Evolutionary conservation across 2,797 vertebrate genomes (phyloP).

Genomic region (Gobionotothen gibberifrons): DNA sequence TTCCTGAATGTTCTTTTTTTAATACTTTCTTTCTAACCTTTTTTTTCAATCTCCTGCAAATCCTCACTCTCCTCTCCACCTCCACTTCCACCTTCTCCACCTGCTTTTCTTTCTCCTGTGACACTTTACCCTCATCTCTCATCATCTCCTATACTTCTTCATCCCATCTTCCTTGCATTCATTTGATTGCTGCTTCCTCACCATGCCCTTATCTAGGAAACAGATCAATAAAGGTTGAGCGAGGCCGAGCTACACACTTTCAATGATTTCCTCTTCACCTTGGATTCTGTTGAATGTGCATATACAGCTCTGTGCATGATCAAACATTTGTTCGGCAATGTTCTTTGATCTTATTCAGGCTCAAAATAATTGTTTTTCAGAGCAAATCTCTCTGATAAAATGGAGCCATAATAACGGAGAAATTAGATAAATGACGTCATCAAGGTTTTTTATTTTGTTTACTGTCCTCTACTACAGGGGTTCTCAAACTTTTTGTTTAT

Average conservation of each 20-base stretch:
- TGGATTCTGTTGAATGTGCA: conserved; percentile 48
- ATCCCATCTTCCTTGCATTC: conserved; percentile 40
- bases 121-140: conserved; percentile 50
- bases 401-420: not conserved
- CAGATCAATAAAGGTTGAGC: conserved; percentile 75
- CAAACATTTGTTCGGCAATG: conserved; percentile 10
- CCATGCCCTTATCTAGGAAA: conserved; percentile 61
- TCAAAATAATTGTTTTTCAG: not conserved
- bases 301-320: conserved; percentile 19
- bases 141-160: conserved; percentile 42
- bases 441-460: not conserved
- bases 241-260: conserved; percentile 57
- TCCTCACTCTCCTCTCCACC: not conserved
- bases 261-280: conserved; percentile 59
- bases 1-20: conserved; percentile 2
- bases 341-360: conserved; percentile 26
- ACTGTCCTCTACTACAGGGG: not conserved
- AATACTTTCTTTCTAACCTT: not conserved
- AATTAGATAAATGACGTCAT: conserved; percentile 5
- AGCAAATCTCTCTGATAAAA: conserved; percentile 3
- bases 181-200: conserved; percentile 69
- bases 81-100: conserved; percentile 15
- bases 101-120: conserved; percentile 29
- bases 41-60: conserved; percentile 1
- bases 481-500: too few species aligned